These are phyloP conservation scores for Hassar affinis DNA, from an alignment of 2,113 vertebrate genomes.

Conservation along the genomic window DNA sequence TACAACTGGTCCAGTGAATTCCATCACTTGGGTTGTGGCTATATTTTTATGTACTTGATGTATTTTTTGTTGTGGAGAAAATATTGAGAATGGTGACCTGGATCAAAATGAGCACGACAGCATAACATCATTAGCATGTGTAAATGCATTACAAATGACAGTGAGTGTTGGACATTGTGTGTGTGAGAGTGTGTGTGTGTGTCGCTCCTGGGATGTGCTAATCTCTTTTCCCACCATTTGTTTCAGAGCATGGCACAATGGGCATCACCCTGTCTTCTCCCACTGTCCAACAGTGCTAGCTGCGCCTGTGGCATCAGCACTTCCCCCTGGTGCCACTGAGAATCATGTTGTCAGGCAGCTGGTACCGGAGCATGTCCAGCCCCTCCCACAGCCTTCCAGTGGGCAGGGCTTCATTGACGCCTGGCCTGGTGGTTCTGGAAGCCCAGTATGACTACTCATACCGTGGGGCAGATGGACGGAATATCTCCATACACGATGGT, in stretches of 20 bases:
- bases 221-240: slow-evolving; percentile 22
- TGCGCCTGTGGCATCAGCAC: slow-evolving; percentile 19
- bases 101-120: background rate
- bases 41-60: background rate
- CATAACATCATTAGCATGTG: background rate
- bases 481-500: slow-evolving; percentile 81
- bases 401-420: slow-evolving; percentile 55
- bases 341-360: slow-evolving; percentile 77
- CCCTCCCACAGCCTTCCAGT: slow-evolving; percentile 54
- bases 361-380: slow-evolving; percentile 59
- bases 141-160: background rate
- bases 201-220: slow-evolving; percentile 1
- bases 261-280: slow-evolving; percentile 51
- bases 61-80: background rate
- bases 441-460: slow-evolving; percentile 84
- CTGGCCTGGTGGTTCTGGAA: slow-evolving; percentile 71
- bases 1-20: background rate
- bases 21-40: background rate
- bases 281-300: slow-evolving; percentile 32
- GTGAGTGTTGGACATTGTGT: background rate
- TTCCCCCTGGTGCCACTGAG: slow-evolving; percentile 33
- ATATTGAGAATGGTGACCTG: background rate
- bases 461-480: slow-evolving; percentile 74
- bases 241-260: slow-evolving; percentile 69
- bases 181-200: slow-evolving; percentile 8